phyloP scores from a whole-genome alignment of 2,797 vertebrate genomes.

The Petrocephalus schoutedeni region DNA sequence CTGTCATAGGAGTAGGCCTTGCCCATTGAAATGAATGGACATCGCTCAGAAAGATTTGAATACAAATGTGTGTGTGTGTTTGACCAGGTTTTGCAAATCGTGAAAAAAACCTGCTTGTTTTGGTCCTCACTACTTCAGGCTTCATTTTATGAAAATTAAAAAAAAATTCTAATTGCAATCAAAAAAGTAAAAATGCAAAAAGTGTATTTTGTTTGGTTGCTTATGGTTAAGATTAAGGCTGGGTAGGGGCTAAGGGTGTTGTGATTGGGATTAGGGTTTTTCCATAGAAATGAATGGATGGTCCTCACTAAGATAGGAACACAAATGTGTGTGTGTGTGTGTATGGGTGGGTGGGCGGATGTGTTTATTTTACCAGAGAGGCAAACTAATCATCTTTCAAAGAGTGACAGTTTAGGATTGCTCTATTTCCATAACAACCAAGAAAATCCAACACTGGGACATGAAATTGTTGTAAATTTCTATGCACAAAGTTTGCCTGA shows the following conservation, averaged over 20 bases:
- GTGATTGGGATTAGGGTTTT: neutral
- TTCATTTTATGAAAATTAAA: neutral
- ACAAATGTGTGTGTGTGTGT: neutral
- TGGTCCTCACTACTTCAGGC: neutral
- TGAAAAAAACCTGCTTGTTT: neutral
- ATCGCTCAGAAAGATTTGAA: too few species aligned
- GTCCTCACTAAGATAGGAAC: neutral
- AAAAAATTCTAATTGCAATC: neutral
- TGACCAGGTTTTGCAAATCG: too few species aligned
- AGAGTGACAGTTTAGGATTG: neutral
- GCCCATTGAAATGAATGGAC: too few species aligned
- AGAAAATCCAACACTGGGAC: neutral
- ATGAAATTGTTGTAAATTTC: constrained; percentile 10
- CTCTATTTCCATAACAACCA: constrained; percentile 8
- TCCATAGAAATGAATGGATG: neutral
- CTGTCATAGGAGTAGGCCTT: too few species aligned
- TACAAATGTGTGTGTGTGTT: too few species aligned
- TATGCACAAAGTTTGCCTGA: neutral
- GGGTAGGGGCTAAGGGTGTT: neutral
- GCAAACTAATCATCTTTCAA: constrained; percentile 2
- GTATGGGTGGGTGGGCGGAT: neutral
- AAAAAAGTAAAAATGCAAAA: neutral
- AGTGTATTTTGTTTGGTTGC: neutral
- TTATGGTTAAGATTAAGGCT: neutral
- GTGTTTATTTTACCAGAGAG: neutral